Base-by-base conservation (phyloP, 1,140 invertebrate genomes). In the Drosophila kohkoa region DNA sequence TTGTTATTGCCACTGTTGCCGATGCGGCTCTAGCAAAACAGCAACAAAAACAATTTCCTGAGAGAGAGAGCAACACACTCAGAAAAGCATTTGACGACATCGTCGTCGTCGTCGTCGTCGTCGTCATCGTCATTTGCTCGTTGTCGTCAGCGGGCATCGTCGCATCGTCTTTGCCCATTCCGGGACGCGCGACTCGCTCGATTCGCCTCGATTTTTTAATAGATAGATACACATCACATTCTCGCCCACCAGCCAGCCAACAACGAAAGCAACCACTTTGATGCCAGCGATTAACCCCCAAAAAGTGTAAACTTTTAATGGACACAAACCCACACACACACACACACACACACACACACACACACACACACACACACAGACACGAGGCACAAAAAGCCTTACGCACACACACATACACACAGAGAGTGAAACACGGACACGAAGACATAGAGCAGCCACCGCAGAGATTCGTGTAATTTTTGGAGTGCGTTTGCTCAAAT, bases 141-240 rank as follows among this genome's bases (percentile, higher is more conserved):
- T 75, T 71, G 72, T 57, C 59, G 64, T 55, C 66, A 65, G 72
- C 76, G 70, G 63, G 48, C 72, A 79, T 82, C 81, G 81, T 83
- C 81, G 48, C 72, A 79, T 82, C 81, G 81, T 83, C 81, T 81
- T 78, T 86, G 75, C 69, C 74, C 82, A 78, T 73, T 81, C 30
- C 64, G 35, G 46, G 15, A 20, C 48, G 49, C 41, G 67, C 41
- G 67, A 45, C 35, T 71, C 59, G 68, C 73, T 81, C 80, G 73
- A 88, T 77, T 87, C 83, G 79, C 80, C 80, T 68, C 77, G 74
- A 88, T 87, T 88, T 87, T 87, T 87, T 88, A 88, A 87, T 87
- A 88, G 83, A 87, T 87, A 87, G 83, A 87, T 87, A 87, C 83
- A 87, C 83, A 87, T 87, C 76, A 74, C 74, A 73, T 25, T 58